These are phyloP conservation scores for Gymnocephalus cernua DNA, from an alignment of 2,113 vertebrate genomes.

Conservation along the genomic window DNA sequence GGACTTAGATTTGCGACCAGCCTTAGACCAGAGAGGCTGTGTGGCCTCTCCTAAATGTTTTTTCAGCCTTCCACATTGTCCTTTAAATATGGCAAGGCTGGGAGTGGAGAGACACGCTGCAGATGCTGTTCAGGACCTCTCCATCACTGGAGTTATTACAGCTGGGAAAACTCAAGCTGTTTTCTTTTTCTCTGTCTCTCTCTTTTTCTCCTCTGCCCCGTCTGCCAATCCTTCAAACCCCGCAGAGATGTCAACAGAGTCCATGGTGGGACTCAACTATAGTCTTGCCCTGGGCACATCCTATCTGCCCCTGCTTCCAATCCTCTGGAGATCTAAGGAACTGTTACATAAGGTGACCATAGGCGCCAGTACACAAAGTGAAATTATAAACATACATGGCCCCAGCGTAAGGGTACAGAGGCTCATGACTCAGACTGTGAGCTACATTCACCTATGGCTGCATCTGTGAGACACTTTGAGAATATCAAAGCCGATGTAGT, in stretches of 20 bases:
- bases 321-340: conserved; percentile 25
- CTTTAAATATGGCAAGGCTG: conserved; percentile 53
- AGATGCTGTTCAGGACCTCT: conserved; percentile 51
- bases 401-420: conserved; percentile 3
- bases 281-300: conserved; percentile 17
- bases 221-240: conserved; percentile 44
- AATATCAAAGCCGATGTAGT: conserved; percentile 27
- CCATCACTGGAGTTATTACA: conserved; percentile 65
- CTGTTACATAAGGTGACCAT: conserved; percentile 26
- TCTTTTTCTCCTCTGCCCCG: conserved; percentile 16
- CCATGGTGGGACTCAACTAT: conserved; percentile 5
- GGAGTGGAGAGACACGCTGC: conserved; percentile 33
- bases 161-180: conserved; percentile 65
- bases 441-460: conserved; percentile 16
- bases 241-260: conserved; percentile 41
- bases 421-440: background rate
- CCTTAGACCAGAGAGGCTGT: conserved; percentile 24
- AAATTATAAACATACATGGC: conserved; percentile 38
- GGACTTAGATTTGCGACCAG: conserved; percentile 30
- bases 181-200: conserved; percentile 35
- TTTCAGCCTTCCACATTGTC: conserved; percentile 47
- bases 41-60: conserved; percentile 64
- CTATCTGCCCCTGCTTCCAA: conserved; percentile 3
- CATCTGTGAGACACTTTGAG: conserved; percentile 19
- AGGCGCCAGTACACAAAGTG: background rate